Evolutionary conservation across 2,888 invertebrate genomes (phyloP), one percentile per base, ranked within the genome.

Genomic region (Bombyx huttoni): DNA sequence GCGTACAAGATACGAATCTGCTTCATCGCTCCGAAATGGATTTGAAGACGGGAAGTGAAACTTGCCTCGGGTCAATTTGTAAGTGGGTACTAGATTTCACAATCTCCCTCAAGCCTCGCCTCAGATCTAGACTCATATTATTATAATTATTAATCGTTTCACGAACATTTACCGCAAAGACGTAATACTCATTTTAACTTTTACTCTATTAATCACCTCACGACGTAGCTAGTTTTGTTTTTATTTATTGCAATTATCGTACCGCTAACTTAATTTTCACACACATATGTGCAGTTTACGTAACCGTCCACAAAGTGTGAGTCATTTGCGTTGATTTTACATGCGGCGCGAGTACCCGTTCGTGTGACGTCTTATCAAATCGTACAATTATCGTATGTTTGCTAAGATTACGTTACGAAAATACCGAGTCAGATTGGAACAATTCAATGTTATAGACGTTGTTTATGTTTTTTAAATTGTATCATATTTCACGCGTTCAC

Each of bases 31-130:
- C 64, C 66, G 65, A 63, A 40, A 10, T 65, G 61, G 59, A 63
- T 68, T 65, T 60, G 57, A 64, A 67, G 63, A 64, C 69, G 69
- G 77, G 78, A 78, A 76, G 73, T 71, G 73, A 74, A 78, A 77
- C 69, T 62, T 58, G 67, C 60, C 61, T 60, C 61, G 54, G 61
- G 59, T 61, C 62, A 65, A 60, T 60, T 54, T 56, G 61, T 49
- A 46, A 34, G 50, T 35, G 13, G 47, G 52, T 56, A 58, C 55
- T 62, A 56, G 59, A 60, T 63, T 64, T 66, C 67, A 68, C 71
- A 64, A 67, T 60, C 63, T 65, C 50, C 45, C 53, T 54, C 51
- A 53, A 51, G 56, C 40, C 55, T 59, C 57, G 49, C 56, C 54
- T 54, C 14, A 53, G 59, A 51, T 59, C 61, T 63, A 59, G 58